Evolutionary conservation across 2,113 vertebrate genomes (phyloP).

Genomic region (Equus quagga): DNA sequence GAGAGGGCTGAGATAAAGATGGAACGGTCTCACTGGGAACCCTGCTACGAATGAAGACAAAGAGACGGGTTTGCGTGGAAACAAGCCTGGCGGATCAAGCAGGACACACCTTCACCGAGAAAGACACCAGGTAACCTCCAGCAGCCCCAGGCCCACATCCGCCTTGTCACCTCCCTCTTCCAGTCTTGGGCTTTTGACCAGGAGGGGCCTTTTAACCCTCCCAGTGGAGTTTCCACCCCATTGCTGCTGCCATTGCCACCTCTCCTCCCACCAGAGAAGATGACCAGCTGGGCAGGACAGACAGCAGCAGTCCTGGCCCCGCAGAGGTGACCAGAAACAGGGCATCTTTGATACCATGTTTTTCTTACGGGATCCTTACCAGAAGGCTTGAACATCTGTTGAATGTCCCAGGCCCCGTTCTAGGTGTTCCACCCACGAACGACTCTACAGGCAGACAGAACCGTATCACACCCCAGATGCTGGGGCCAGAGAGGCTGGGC

Average conservation of each 20-base stretch:
- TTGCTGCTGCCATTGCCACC: fast-evolving
- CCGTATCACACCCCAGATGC: fast-evolving
- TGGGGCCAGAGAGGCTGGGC: fast-evolving
- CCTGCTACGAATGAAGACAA: not conserved
- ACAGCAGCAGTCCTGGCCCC: no score
- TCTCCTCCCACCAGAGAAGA: no score
- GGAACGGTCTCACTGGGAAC: fast-evolving
- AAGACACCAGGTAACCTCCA: no score
- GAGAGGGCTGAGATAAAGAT: no score
- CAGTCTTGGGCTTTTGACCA: no score
- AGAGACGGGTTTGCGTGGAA: fast-evolving
- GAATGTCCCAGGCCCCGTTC: fast-evolving
- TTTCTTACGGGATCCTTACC: not conserved
- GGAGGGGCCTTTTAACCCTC: not conserved
- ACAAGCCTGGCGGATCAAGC: fast-evolving
- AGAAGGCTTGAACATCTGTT: not conserved
- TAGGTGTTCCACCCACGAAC: fast-evolving
- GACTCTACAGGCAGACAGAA: fast-evolving
- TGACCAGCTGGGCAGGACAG: not conserved
- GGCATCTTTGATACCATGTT: not conserved
- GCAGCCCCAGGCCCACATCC: not conserved
- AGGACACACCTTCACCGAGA: fast-evolving
- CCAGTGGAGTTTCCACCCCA: fast-evolving
- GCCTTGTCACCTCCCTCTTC: not conserved
- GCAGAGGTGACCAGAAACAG: not conserved